Conservation (phyloP, 1,140 invertebrate species). For the Bombus waltoni region DNA sequence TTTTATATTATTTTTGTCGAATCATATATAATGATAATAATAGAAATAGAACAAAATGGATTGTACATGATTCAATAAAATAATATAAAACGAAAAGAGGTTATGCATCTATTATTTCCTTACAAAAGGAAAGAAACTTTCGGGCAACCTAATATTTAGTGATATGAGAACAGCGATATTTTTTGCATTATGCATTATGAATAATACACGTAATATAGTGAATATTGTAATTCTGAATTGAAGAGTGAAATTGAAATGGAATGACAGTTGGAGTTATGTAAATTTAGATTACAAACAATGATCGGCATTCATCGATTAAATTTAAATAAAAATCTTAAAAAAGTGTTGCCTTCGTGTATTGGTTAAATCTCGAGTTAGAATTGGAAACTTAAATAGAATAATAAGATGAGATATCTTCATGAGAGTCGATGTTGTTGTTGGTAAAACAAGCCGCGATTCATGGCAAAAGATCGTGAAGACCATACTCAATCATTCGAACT, state of each 20-base stretch:
- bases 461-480: background rate
- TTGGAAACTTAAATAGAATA: background rate
- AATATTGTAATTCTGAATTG: background rate
- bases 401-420: background rate
- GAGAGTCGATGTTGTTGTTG: background rate
- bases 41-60: too few relatives aligned
- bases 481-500: background rate
- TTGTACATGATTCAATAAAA: too few relatives aligned
- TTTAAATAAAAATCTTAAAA: background rate
- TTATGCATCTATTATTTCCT: too few relatives aligned
- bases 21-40: too few relatives aligned
- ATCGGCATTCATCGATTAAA: background rate
- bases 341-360: background rate
- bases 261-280: background rate
- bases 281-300: background rate
- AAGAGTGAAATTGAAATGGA: background rate
- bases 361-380: background rate
- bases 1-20: too few relatives aligned
- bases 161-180: background rate
- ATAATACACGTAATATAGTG: background rate
- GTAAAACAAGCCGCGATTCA: background rate
- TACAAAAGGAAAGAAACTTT: too few relatives aligned
- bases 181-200: background rate
- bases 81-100: too few relatives aligned
- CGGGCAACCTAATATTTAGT: background rate